Percentiles rank a stretch among this genome's conserved stretches.
Conservation (phyloP, 2,888 invertebrate species). For the Tipula confusa region DNA sequence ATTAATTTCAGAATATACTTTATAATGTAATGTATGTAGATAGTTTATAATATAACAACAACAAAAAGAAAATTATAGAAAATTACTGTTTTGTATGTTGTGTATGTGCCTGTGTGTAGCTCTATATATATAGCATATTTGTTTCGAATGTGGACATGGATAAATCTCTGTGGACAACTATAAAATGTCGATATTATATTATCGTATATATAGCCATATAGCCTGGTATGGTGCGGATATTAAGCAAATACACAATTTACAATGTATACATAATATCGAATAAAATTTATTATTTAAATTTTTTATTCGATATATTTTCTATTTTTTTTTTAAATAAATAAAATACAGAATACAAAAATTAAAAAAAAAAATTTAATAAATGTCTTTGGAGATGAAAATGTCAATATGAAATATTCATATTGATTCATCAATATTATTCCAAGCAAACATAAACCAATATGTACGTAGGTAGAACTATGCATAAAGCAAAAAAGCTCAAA, state of each 20-base stretch:
- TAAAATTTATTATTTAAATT: constrained; percentile 25
- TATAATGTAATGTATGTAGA: not conserved
- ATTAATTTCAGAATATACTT: not conserved
- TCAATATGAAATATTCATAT: constrained; percentile 20
- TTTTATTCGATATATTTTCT: not conserved
- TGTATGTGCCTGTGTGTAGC: not conserved
- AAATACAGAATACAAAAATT: too few species aligned
- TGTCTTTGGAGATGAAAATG: constrained; percentile 12
- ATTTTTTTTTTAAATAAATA: not conserved
- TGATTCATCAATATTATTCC: not conserved
- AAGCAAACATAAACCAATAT: not conserved
- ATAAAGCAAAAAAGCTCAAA: not conserved
- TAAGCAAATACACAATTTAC: not conserved
- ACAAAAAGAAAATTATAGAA: not conserved
- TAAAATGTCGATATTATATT: not conserved
- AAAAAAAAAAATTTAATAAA: constrained; percentile 5
- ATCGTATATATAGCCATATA: too few species aligned
- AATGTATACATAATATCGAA: constrained; percentile 1
- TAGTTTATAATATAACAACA: not conserved
- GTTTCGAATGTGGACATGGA: not conserved
- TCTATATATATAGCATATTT: not conserved
- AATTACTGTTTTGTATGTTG: not conserved
- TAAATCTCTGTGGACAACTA: not conserved
- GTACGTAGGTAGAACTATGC: too few species aligned
- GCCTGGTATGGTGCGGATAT: not conserved